Base-by-base conservation (phyloP, 53 echinoderm and acorn worm genomes). In the Temnopleurus reevesii region DNA sequence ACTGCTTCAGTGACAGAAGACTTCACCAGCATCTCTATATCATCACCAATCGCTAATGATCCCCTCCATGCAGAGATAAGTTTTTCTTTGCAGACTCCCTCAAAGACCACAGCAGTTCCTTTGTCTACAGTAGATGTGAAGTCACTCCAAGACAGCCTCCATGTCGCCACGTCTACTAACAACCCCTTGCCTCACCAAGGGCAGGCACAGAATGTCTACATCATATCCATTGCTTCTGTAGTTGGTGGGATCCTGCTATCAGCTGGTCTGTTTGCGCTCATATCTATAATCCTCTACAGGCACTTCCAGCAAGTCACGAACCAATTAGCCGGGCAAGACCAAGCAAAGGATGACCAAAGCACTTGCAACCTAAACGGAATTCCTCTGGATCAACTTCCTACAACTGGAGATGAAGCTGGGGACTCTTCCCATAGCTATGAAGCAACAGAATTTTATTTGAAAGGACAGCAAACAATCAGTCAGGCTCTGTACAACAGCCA, bases 261-360 rank as follows among this genome's bases (percentile, higher is more conserved):
- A 12, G 79, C 79, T 27, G 30, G 79, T 49, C 49, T 79, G 9
- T 79, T 79, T 49, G 49, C 47, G 15, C 8, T 79, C 46, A 79
- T 79, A 27, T 49, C 79, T 12, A 2, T 79, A 49, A 41, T 49
- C n/a, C 30, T 79, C 4, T 79, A 47, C 28, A 49, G 49, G n/a
- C 79, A 79, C 79, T 79, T 79, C 79, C 9, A 28, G 41, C 19
- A 27, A 27, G 5, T 79, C 49, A 30, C 51, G 27, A 49, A 26
- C 15, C 79, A 79, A 30, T 46, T 79, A 8, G 79, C 49, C 27
- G 23, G 27, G 15, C 12, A 49, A 0, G 29, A 46, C 79, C 79
- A 79, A 51, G 8, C 6, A 18, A 46, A 47, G 27, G 46, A 71
- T 71, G 71, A 71, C n/a, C 38, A 12, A 8, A 2, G 21, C 38